Percentiles rank a stretch among this genome's conserved stretches.
Evolutionary conservation across 2,888 invertebrate genomes (phyloP).

Genomic region (Standfussiana lucernea): DNA sequence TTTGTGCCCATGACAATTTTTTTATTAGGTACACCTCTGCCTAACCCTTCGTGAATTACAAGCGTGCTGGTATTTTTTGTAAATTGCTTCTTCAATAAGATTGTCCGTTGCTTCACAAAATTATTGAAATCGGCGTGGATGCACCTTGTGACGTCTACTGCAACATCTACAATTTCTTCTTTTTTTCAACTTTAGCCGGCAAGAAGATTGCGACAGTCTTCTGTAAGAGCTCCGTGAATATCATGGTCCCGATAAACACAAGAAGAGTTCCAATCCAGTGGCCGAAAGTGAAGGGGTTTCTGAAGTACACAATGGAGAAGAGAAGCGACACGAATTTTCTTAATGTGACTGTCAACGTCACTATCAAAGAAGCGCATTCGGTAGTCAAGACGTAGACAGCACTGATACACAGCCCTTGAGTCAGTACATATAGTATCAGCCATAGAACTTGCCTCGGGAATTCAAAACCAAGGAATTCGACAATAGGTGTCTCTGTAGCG

Average conservation of each 20-base stretch:
- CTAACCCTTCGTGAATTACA: background rate
- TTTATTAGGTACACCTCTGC: background rate
- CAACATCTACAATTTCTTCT: constrained; percentile 81
- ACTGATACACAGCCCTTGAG: constrained; percentile 98
- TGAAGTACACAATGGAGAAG: constrained; percentile 98
- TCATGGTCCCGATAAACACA: constrained; percentile 97
- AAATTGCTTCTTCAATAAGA: background rate
- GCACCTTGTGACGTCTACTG: background rate
- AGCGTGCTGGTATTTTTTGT: background rate
- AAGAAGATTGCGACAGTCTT: constrained; percentile 84
- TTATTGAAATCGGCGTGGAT: background rate
- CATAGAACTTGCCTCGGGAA: constrained; percentile 94
- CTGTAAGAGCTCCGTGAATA: constrained; percentile 95
- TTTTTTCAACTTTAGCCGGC: constrained; percentile 76
- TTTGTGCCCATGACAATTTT: no score
- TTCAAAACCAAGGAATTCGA: constrained; percentile 91
- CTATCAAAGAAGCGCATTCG: constrained; percentile 97
- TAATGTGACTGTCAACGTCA: constrained; percentile 98
- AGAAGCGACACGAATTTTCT: constrained; percentile 98
- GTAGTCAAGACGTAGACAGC: constrained; percentile 98
- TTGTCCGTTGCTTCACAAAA: background rate
- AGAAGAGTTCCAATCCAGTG: constrained; percentile 98
- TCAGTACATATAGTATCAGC: constrained; percentile 95
- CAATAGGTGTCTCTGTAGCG: constrained; percentile 92
- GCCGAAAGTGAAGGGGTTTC: constrained; percentile 97